A percentile compares a stretch with the other conserved stretches of the same genome.
These are phyloP conservation scores for Raja brachyura DNA, from an alignment of 2,113 vertebrate species.

Conservation along the genomic window DNA sequence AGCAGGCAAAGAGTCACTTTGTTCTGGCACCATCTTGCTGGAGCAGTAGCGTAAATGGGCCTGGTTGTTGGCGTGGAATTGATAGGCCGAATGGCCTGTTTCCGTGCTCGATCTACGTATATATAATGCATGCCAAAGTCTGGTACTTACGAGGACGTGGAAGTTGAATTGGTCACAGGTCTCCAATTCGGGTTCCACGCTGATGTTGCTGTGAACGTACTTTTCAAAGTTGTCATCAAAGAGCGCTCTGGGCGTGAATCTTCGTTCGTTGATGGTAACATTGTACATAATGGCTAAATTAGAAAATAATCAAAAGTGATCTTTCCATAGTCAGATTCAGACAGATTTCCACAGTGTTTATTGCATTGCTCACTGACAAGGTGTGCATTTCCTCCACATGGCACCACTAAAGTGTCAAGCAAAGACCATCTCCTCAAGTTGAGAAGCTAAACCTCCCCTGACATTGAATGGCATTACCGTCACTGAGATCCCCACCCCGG, in stretches of 20 bases:
- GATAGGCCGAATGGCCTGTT: too few relatives aligned
- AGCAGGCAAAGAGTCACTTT: too few relatives aligned
- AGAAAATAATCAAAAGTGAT: neutral
- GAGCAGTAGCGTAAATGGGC: too few relatives aligned
- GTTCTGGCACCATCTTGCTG: too few relatives aligned
- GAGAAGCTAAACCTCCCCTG: too few relatives aligned
- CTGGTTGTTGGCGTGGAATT: too few relatives aligned
- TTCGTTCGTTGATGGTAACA: conserved; percentile 74
- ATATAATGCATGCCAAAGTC: neutral
- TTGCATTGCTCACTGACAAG: neutral
- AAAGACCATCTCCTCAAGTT: too few relatives aligned
- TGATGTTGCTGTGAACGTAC: conserved; percentile 55
- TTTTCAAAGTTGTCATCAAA: conserved; percentile 67
- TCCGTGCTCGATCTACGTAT: too few relatives aligned
- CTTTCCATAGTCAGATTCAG: neutral
- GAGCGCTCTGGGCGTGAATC: conserved; percentile 77
- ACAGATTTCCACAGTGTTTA: neutral
- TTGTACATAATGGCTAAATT: conserved; percentile 72
- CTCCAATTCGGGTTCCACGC: conserved; percentile 57
- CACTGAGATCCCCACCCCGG: too few relatives aligned
- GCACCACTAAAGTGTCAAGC: too few relatives aligned
- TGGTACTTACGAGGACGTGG: conserved; percentile 77
- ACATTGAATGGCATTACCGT: too few relatives aligned
- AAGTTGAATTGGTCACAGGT: conserved; percentile 74
- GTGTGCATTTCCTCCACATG: neutral